Evolutionary conservation across 92 coral and sea anemone species (phyloP), one percentile per base, ranked within the genome.

Genomic region (Porites divaricata): DNA sequence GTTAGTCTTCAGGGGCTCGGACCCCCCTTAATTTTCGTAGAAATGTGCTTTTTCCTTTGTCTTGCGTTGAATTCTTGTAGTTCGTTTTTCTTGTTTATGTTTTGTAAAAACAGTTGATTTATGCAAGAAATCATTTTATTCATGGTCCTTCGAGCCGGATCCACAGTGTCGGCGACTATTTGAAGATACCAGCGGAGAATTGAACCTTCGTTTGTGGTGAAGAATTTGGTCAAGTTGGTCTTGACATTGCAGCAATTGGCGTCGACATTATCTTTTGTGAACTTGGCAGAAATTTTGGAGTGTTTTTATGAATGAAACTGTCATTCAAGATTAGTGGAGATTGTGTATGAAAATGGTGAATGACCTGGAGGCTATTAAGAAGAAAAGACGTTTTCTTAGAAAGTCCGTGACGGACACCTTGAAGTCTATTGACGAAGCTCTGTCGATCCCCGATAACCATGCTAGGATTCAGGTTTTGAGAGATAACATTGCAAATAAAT

Each of bases 141-240:
- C 67, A 78, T 78, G 73, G 72, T 63, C 83, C 83, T 64, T 63
- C 24, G 72, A 64, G 73, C 72, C 56, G 28, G 83, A 78, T 62
- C 8, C 2, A 53, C 58, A 6, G 41, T 35, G 41, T 35, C 41
- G 41, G 41, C 4, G 41, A 35, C n/a, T n/a, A n/a, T 35, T 35
- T 53, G 0, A 53, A 53, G 58, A n/a, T 9, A n/a, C 70, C 35
- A 66, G 49, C 70, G 70, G 41, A 66, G 24, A 66, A 35, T 5
- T 35, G 35, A 66, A 35, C 5, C n/a, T n/a, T n/a, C n/a, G n/a
- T n/a, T n/a, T n/a, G n/a, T n/a, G n/a, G n/a, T n/a, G n/a, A n/a
- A n/a, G n/a, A 3, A 35, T 35, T 35, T 35, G 45, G 45, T 4
- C 45, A 35, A 35, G 4, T 35, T 35, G 7, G 0, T 35, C 7